Evolutionary conservation across 1,140 invertebrate species (phyloP).

Genomic region (Aporrectodea caliginosa): DNA sequence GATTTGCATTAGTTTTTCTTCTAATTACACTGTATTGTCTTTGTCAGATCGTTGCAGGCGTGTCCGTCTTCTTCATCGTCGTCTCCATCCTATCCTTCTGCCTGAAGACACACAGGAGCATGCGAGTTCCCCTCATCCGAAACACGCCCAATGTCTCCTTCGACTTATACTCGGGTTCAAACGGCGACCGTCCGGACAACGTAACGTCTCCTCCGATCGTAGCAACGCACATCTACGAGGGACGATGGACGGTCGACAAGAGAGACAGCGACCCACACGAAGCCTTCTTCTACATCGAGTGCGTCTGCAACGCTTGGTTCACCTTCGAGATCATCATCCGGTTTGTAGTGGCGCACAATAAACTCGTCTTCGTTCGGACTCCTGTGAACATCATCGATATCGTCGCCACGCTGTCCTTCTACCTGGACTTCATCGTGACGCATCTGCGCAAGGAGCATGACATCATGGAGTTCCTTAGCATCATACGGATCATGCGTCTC

Average conservation of each 20-base stretch:
- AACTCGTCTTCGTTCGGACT: constrained; percentile 50
- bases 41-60: constrained; percentile 70
- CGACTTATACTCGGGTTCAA: no score
- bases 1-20: no score
- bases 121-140: constrained; percentile 82
- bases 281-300: no score
- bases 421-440: constrained; percentile 82
- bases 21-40: no score
- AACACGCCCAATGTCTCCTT: no score
- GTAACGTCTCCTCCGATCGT: no score
- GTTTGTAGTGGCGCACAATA: constrained; percentile 75
- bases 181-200: no score
- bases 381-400: no score
- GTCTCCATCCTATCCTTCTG: no score
- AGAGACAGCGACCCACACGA: constrained; percentile 95
- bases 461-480: constrained; percentile 97
- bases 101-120: constrained; percentile 85
- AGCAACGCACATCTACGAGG: no score
- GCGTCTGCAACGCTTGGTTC: no score
- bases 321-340: constrained; percentile 84
- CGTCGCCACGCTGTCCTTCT: constrained; percentile 88
- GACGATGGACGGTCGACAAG: no score
- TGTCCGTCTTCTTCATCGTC: constrained; percentile 89
- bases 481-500: constrained; percentile 94
- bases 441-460: constrained; percentile 75